A percentile compares a stretch with the other conserved stretches of the same genome.
Evolutionary conservation across 1,140 invertebrate species (phyloP).

Genomic region (Leucophenga varia): DNA sequence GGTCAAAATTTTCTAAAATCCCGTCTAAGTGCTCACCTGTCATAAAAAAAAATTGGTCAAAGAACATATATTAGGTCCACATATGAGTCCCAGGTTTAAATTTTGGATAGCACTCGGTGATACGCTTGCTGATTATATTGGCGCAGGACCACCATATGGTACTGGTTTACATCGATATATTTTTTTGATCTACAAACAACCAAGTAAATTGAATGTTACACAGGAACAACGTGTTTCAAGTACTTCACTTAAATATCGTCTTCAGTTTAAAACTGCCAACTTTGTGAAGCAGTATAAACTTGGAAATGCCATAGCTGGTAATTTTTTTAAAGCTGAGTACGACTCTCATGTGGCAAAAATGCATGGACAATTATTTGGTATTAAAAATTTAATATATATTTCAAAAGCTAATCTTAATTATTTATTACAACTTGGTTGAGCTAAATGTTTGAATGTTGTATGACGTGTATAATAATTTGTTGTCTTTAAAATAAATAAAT

Average conservation of each 20-base stretch:
- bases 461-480: no score
- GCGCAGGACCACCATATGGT: constrained; percentile 78
- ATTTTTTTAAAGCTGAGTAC: constrained; percentile 83
- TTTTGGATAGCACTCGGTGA: constrained; percentile 72
- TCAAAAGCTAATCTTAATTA: no score
- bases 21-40: no score
- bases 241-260: constrained; percentile 63
- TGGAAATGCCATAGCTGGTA: constrained; percentile 78
- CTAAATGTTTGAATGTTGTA: no score
- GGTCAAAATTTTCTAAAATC: no score
- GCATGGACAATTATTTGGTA: no score
- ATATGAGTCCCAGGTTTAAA: no score
- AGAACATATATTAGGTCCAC: no score
- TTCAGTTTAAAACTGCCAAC: constrained; percentile 71
- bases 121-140: constrained; percentile 74
- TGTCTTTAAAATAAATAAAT: no score
- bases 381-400: no score
- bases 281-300: constrained; percentile 82
- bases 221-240: background rate
- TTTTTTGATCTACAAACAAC: constrained; percentile 82
- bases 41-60: no score
- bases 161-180: constrained; percentile 87
- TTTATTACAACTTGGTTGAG: no score
- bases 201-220: constrained; percentile 5
- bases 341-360: constrained; percentile 88